A percentile compares a stretch with the other conserved stretches of the same genome.
These are phyloP conservation scores for Phocoena phocoena DNA, from an alignment of 2,113 vertebrate genomes.

Conservation along the genomic window DNA sequence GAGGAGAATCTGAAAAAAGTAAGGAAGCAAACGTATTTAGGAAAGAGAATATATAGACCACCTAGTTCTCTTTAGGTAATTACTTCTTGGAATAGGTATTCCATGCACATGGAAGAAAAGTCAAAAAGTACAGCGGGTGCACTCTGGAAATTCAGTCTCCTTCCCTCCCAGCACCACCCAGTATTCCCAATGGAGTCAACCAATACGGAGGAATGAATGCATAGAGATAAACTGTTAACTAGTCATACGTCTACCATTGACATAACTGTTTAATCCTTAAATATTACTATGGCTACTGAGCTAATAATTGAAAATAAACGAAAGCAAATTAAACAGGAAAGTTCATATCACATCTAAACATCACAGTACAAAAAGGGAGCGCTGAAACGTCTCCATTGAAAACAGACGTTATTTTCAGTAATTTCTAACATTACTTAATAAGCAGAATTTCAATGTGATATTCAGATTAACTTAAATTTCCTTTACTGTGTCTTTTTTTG, in stretches of 20 bases:
- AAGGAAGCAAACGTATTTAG: background rate
- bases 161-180: background rate
- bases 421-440: conserved; percentile 62
- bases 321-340: conserved; percentile 43
- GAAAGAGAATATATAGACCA: background rate
- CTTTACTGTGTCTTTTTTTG: conserved; percentile 61
- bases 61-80: background rate
- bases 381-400: conserved; percentile 52
- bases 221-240: background rate
- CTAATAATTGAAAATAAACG: background rate
- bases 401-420: conserved; percentile 64
- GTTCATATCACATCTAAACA: conserved; percentile 51
- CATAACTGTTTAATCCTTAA: conserved; percentile 15
- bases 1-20: background rate
- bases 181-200: background rate
- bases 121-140: background rate
- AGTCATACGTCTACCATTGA: background rate
- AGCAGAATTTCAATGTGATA: conserved; percentile 62
- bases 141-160: background rate
- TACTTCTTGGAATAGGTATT: background rate
- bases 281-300: background rate
- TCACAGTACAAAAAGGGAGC: conserved; percentile 53
- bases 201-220: background rate
- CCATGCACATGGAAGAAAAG: background rate
- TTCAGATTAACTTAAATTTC: conserved; percentile 62